Percentiles rank a stretch among this genome's conserved stretches.
Conservation (phyloP, 2,888 invertebrate species). For the Plutella xylostella region DNA sequence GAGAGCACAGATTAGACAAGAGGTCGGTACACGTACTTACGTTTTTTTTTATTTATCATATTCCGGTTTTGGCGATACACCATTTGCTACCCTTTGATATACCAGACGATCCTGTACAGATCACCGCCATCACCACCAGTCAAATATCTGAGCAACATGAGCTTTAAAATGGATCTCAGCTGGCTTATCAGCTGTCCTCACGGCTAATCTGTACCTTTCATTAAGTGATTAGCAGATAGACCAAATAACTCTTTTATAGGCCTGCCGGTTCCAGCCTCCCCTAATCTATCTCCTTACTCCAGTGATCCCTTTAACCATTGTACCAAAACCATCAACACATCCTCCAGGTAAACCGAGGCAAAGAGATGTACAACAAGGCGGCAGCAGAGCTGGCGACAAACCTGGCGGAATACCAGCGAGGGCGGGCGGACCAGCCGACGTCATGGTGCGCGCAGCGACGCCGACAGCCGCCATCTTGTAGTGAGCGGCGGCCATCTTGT, state of each 20-base stretch:
- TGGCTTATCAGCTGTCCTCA: neutral
- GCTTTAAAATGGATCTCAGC: too few species aligned
- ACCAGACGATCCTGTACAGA: too few species aligned
- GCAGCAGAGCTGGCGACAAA: constrained; percentile 29
- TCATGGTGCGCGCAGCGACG: neutral
- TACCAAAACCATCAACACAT: neutral
- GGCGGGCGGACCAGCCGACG: constrained; percentile 17
- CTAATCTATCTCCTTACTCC: neutral
- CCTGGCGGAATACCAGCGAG: constrained; percentile 38
- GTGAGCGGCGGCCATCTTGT: too few species aligned
- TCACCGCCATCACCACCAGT: too few species aligned
- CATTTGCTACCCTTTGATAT: too few species aligned
- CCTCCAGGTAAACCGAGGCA: constrained; percentile 41
- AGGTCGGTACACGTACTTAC: too few species aligned
- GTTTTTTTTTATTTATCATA: too few species aligned
- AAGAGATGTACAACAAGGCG: constrained; percentile 47
- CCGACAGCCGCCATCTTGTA: neutral
- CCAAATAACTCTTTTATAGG: neutral
- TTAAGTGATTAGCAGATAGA: neutral
- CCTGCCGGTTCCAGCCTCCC: neutral
- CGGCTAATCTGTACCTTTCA: neutral
- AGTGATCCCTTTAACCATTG: neutral
- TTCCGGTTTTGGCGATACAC: too few species aligned
- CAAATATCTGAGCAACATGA: too few species aligned
- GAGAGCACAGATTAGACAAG: constrained; percentile 48